Evolutionary conservation across 53 echinoderm and acorn worm species (phyloP).

Genomic region (Crossaster papposus): DNA sequence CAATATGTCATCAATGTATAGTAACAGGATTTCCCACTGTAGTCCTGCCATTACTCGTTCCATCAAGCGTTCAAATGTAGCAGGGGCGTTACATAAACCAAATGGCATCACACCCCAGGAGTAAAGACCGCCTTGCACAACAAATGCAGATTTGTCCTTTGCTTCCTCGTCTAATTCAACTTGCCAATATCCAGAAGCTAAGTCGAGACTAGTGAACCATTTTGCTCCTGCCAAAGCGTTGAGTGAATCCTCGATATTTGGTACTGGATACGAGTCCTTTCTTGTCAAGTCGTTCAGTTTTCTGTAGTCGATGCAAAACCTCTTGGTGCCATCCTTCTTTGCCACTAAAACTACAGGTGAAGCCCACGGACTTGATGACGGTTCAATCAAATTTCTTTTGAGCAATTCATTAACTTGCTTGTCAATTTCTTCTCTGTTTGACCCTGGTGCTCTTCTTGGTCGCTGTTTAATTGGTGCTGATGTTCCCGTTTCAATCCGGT

Average conservation of each 20-base stretch:
- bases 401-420: constrained; percentile 14
- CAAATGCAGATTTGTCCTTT: too few relatives aligned
- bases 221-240: neutral
- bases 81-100: too few relatives aligned
- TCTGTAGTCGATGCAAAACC: constrained; percentile 38
- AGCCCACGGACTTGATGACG: constrained; percentile 42
- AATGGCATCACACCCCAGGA: too few relatives aligned
- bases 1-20: constrained; percentile 36
- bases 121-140: too few relatives aligned
- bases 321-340: constrained; percentile 37
- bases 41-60: constrained; percentile 26
- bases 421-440: constrained; percentile 8
- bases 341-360: constrained; percentile 38
- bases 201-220: neutral
- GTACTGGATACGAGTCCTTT: constrained; percentile 29
- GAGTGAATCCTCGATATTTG: constrained; percentile 12
- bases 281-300: constrained; percentile 8
- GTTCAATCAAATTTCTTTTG: neutral
- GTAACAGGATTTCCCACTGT: constrained; percentile 36
- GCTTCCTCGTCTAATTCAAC: too few relatives aligned
- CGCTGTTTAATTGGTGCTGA: constrained; percentile 29
- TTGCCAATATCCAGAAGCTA: too few relatives aligned
- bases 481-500: too few relatives aligned
- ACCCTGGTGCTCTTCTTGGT: constrained; percentile 1
- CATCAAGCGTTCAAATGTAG: too few relatives aligned